These are phyloP conservation scores for Drosophila pachea DNA, from an alignment of 1,140 invertebrate genomes.

Conservation along the genomic window DNA sequence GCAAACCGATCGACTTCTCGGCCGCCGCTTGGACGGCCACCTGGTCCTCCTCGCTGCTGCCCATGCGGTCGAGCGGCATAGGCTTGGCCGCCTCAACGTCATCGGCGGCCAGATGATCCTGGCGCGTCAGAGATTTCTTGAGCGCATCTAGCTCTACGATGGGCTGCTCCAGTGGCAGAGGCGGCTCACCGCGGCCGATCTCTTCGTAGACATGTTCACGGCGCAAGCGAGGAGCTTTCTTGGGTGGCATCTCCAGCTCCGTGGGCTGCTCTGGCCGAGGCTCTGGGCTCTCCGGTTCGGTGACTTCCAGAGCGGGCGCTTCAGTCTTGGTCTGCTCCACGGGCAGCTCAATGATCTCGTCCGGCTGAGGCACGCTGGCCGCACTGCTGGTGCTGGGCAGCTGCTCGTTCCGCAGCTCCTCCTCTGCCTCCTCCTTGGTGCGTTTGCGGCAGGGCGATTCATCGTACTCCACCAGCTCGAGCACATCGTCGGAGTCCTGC, in stretches of 20 bases:
- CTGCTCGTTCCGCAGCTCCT: conserved; percentile 24
- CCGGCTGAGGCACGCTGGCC: conserved; percentile 59
- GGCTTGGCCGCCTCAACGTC: conserved; percentile 65
- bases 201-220: conserved; percentile 83
- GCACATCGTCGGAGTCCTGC: conserved; percentile 77
- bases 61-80: conserved; percentile 74
- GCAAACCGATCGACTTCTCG: conserved; percentile 35
- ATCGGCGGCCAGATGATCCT: conserved; percentile 58
- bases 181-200: conserved; percentile 74
- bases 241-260: conserved; percentile 50
- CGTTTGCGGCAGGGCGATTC: conserved; percentile 76
- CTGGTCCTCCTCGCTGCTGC: conserved; percentile 76
- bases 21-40: conserved; percentile 34
- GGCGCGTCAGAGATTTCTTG: conserved; percentile 62
- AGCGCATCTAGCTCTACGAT: conserved; percentile 56
- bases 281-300: conserved; percentile 67
- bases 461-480: conserved; percentile 76
- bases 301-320: conserved; percentile 44
- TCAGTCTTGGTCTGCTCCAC: conserved; percentile 49
- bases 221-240: conserved; percentile 78
- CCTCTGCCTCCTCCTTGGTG: conserved; percentile 58
- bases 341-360: conserved; percentile 76
- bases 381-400: conserved; percentile 44
- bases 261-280: conserved; percentile 53
- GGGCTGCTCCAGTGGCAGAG: conserved; percentile 53